Evolutionary conservation across 2,888 invertebrate genomes (phyloP), one percentile per base, ranked within the genome.

Genomic region (Lordiphosa andalusiaca): DNA sequence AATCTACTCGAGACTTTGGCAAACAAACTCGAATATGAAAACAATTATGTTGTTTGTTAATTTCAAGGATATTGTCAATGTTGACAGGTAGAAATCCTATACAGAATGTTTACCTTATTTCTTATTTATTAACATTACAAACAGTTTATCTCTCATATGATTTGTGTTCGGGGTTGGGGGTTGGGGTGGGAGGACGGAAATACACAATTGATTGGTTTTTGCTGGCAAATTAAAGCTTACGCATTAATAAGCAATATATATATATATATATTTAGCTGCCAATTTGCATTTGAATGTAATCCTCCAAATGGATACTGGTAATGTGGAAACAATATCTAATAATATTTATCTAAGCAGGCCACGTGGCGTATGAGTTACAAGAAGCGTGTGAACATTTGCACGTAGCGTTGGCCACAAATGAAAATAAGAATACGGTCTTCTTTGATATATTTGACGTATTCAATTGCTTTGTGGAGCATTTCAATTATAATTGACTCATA

Each of bases 31-130:
- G 50, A 38, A 36, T 42, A 54, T 53, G 37, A 38, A 46, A 59
- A 55, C 57, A 61, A 83, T 72, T 57, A 67, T 55, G 35, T 42
- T 57, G 64, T 51, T 67, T 63, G 67, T 48, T 64, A 62, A 62
- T 59, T 60, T 48, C 25, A 46, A 36, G 39, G 37, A 48, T 53
- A 39, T 38, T 39, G 38, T 42, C 47, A 53, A 55, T 7, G 38
- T 42, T 21, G 39, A 42, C 42, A 36, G 23, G 42, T 12, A 35
- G 39, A 52, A 10, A 25, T 19, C 7, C 19, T 13, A 42, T 10
- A 21, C 3, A 13, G 46, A 42, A 53, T 53, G 44, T 44, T 52
- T 54, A 60, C 57, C 46, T 48, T 54, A 53, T 58, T 58, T 53
- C 66, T 73, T 62, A 73, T 58, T 65, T 67, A 72, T 60, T 67